Base-by-base conservation (phyloP, 2,113 vertebrate genomes). In the Pavo muticus region DNA sequence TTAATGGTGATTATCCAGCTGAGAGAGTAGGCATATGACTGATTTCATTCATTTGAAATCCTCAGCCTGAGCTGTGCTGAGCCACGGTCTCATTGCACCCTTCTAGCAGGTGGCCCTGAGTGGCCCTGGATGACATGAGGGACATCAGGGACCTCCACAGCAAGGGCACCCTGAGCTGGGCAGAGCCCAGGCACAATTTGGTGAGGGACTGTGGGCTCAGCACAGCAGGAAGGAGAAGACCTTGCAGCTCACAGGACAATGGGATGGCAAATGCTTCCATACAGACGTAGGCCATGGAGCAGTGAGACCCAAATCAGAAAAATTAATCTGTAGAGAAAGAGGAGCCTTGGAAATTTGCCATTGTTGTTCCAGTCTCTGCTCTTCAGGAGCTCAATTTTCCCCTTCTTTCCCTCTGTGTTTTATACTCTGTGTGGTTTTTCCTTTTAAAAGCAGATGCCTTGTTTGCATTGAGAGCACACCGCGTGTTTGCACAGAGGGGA, bases 311-410 rank as follows among this genome's bases (percentile, higher is more conserved):
- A 59, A 71, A 37, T 37, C 0, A 0, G 44, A 20, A 64, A 40
- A 88, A 32, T 65, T 50, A 45, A 78, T 48, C 63, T 37, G 35
- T 0, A 1, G 32, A 45, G 56, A 42, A 86, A 87, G 93, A 48
- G n/a, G 61, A 94, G 54, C 61, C 29, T 88, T 95, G 92, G 88
- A 95, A 87, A 70, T 14, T 47, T 50, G 88, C 73, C 73, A 56
- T 80, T 88, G 88, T 57, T 93, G 75, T 94, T 88, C 16, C 37
- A 63, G 11, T 24, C 63, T 52, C 90, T 71, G 48, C 39, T 85
- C 69, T 70, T n/a, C 0, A 7, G 64, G 5, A 86, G 25, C 69
- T 74, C 9, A 2, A 3, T 88, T 92, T 73, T 37, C 37, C 16
- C 1, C 0, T 44, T 88, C 40, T 72, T 90, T 79, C 21, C n/a